Conservation (phyloP, 2,113 vertebrate genomes). For the Excalfactoria chinensis region DNA sequence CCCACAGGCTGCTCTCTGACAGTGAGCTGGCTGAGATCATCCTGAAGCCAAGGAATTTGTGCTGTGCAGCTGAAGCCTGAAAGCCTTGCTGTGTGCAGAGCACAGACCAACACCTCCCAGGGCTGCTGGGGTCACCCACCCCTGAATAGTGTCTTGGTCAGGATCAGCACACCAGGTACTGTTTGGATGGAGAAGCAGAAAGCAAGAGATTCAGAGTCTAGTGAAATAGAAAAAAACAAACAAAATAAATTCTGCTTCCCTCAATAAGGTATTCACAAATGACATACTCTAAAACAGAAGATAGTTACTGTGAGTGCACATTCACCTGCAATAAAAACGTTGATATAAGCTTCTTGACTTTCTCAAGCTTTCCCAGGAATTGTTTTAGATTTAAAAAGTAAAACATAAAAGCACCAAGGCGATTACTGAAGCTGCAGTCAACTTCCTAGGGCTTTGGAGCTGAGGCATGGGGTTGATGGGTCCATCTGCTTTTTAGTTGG, state of each 20-base stretch:
- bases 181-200: background rate
- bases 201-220: background rate
- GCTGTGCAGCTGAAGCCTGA: background rate
- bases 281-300: background rate
- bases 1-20: background rate
- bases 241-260: background rate
- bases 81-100: background rate
- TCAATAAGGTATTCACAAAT: background rate
- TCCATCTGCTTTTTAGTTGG: background rate
- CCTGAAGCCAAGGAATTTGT: background rate
- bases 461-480: background rate
- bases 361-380: background rate
- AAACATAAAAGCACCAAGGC: background rate
- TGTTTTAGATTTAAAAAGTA: background rate
- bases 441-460: background rate
- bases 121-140: background rate
- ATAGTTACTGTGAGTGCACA: fast-evolving
- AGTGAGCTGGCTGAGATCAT: background rate
- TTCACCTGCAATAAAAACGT: background rate
- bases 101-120: background rate
- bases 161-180: fast-evolving
- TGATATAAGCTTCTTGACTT: background rate
- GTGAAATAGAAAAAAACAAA: background rate
- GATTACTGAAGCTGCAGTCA: background rate
- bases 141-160: background rate